Base-by-base conservation (phyloP, 2,797 vertebrate genomes). In the Tragopan temminckii region DNA sequence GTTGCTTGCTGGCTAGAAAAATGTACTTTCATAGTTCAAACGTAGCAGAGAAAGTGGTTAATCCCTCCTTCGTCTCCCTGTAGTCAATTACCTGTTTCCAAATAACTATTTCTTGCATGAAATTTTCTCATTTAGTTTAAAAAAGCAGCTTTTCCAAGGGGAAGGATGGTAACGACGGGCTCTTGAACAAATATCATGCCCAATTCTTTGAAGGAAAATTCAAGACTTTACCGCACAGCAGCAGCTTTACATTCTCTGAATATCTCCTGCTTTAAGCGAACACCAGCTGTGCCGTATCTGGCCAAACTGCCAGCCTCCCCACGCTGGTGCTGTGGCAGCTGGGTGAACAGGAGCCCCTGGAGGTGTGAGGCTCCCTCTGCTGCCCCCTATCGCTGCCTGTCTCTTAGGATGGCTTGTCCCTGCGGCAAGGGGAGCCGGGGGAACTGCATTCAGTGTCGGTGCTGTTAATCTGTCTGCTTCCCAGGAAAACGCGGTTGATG, bases 121-220 rank as follows among this genome's bases (percentile, higher is more conserved):
- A 66, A 67, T 83, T 57, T 82, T 67, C 36, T 92, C 67, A 67
- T 80, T 88, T 43, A 48, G 21, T 82, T 94, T 79, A 55, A 80
- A 87, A 91, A 90, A 74, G 29, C 31, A 83, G 19, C 68, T 93
- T n/a, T n/a, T n/a, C 68, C 38, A 43, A 74, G 66, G 29, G n/a
- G 61, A 90, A 42, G 67, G 50, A 57, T 13, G 31, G 66, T 50
- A 61, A 58, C 38, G 80, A 40, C 88, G n/a, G 63, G 52, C 17
- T 78, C 94, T 93, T 77, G 86, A 89, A 86, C 83, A 78, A 69
- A 83, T 36, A 76, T 59, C n/a, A 59, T 93, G 84, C 94, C 64
- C 88, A 72, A 95, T 94, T 92, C 77, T 94, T 94, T 92, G 92
- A 89, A 94, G 82, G 93, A 96, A 96, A 94, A 58, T 77, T 84